Percentiles rank a stretch among this genome's conserved stretches.
Conservation (phyloP, 2,888 invertebrate species). For the Caenorhabditis auriculariae region DNA sequence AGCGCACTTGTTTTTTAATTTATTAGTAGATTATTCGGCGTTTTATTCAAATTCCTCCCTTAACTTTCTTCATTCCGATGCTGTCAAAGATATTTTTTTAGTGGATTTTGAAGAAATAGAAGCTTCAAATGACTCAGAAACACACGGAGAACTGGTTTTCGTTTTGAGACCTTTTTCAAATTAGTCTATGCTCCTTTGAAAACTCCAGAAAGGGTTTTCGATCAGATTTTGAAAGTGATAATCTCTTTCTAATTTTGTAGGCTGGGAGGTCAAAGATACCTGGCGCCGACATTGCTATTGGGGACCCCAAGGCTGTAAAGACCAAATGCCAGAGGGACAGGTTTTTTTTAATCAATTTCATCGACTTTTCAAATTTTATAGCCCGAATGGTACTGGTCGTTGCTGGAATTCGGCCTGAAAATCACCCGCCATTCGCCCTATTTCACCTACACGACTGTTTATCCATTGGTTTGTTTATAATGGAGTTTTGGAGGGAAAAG, state of each 20-base stretch:
- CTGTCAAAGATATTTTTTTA: too few species aligned
- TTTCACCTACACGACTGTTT: slow-evolving; percentile 42
- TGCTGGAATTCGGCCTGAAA: slow-evolving; percentile 59
- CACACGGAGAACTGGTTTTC: background rate
- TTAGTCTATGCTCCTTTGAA: too few species aligned
- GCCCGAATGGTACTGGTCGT: slow-evolving; percentile 61
- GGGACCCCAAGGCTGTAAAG: slow-evolving; percentile 53
- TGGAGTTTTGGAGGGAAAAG: too few species aligned
- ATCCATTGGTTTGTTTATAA: slow-evolving; percentile 47
- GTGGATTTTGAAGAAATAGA: too few species aligned
- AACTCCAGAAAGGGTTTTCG: too few species aligned
- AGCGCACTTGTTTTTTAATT: too few species aligned
- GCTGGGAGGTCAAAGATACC: slow-evolving; percentile 55
- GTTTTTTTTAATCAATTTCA: slow-evolving; percentile 10
- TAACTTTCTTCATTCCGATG: too few species aligned
- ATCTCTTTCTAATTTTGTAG: slow-evolving; percentile 15
- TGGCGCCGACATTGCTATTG: slow-evolving; percentile 61
- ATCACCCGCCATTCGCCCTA: slow-evolving; percentile 61
- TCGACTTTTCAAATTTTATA: slow-evolving; percentile 5
- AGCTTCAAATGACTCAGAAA: background rate
- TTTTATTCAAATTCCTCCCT: too few species aligned
- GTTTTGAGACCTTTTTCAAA: too few species aligned
- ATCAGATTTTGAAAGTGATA: background rate
- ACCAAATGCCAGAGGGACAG: slow-evolving; percentile 36
- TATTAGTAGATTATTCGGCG: too few species aligned